Conservation (phyloP, 2,888 invertebrate genomes). For the Brassicogethes aeneus region DNA sequence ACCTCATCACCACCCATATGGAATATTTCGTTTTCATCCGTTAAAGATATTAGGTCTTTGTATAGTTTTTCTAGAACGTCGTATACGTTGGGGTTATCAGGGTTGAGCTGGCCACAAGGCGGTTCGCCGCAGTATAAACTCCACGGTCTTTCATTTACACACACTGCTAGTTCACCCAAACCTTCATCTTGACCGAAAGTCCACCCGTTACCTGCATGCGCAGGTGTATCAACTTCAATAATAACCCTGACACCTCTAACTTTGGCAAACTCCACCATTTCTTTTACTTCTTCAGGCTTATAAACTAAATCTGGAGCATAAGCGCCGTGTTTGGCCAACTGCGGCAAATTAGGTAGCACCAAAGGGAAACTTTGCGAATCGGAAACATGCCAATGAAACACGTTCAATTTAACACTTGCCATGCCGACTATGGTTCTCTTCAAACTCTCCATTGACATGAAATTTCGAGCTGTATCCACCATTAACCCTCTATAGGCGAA, state of each 20-base stretch:
- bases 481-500: conserved; percentile 78
- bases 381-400: conserved; percentile 86
- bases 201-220: conserved; percentile 83
- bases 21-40: conserved; percentile 68
- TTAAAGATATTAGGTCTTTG: conserved; percentile 64
- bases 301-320: conserved; percentile 66
- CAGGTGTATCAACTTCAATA: conserved; percentile 86
- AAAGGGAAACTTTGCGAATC: conserved; percentile 93
- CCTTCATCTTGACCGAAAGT: conserved; percentile 70
- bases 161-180: conserved; percentile 69
- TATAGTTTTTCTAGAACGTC: conserved; percentile 65
- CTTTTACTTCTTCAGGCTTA: conserved; percentile 58
- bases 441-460: conserved; percentile 63
- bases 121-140: conserved; percentile 74
- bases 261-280: conserved; percentile 67
- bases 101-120: conserved; percentile 79
- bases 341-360: conserved; percentile 64
- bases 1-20: conserved; percentile 82
- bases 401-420: conserved; percentile 84
- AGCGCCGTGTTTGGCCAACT: conserved; percentile 75
- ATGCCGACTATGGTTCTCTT: conserved; percentile 76
- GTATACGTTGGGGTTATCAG: conserved; percentile 70
- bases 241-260: conserved; percentile 79
- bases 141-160: conserved; percentile 71
- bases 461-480: conserved; percentile 87